These are phyloP conservation scores for Altica lythri DNA, from an alignment of 2,888 invertebrate species.

Conservation along the genomic window DNA sequence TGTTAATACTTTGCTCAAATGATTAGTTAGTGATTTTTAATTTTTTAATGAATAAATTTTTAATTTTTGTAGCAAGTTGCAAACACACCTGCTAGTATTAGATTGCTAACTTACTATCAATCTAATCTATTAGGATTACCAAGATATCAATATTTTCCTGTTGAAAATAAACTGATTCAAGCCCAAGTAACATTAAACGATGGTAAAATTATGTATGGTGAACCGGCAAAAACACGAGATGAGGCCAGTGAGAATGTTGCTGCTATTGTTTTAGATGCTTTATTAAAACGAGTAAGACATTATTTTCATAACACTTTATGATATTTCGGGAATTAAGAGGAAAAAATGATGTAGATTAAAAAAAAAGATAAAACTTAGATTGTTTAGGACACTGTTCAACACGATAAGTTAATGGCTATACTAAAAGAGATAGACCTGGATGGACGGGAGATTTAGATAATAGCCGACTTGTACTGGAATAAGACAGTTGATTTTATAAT, in stretches of 20 bases:
- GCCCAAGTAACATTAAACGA: constrained; percentile 60
- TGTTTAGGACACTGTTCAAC: too few species aligned
- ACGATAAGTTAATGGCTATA: too few species aligned
- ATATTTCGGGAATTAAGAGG: too few species aligned
- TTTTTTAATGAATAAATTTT: neutral
- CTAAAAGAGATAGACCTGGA: too few species aligned
- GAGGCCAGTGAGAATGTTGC: constrained; percentile 60
- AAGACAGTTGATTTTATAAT: too few species aligned
- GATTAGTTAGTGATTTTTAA: too few species aligned
- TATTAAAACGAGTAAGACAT: constrained; percentile 42
- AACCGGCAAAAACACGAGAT: constrained; percentile 55
- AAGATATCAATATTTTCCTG: constrained; percentile 56
- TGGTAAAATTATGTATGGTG: constrained; percentile 57
- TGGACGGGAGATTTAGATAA: too few species aligned
- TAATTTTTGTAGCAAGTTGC: constrained; percentile 38
- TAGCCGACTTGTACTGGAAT: too few species aligned
- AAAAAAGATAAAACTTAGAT: too few species aligned
- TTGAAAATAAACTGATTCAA: constrained; percentile 48
- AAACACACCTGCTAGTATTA: constrained; percentile 45
- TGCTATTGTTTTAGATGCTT: constrained; percentile 47
- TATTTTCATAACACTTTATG: too few species aligned
- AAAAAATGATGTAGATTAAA: too few species aligned
- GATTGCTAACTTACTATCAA: constrained; percentile 57
- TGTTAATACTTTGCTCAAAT: too few species aligned
- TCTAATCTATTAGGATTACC: constrained; percentile 56